Conservation (phyloP, 2,113 vertebrate genomes). For the Elephantulus edwardii region DNA sequence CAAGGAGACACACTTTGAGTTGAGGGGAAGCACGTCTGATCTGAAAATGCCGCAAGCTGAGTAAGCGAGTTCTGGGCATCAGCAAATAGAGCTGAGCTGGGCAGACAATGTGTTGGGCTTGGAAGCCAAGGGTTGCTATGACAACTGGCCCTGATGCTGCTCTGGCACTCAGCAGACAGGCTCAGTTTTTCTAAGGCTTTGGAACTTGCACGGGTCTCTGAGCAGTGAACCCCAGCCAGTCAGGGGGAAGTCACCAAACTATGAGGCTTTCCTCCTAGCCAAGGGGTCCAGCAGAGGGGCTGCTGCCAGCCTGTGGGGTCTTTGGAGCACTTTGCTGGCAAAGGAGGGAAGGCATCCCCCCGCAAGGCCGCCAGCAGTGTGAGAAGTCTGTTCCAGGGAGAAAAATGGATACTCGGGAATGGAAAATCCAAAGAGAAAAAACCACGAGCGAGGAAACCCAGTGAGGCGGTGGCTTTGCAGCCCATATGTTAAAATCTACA, state of each 20-base stretch:
- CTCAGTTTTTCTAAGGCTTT: slow-evolving; percentile 34
- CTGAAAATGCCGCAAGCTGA: slow-evolving; percentile 31
- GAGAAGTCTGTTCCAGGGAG: neutral
- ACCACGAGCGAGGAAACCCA: neutral
- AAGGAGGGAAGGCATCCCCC: neutral
- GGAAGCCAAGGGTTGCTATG: slow-evolving; percentile 57
- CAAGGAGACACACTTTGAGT: neutral
- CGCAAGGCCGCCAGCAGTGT: accelerated
- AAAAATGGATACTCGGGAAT: neutral
- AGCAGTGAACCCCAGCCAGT: neutral
- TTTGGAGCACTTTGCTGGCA: neutral
- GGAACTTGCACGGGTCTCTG: neutral
- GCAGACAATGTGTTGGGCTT: neutral
- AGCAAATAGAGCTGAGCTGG: neutral
- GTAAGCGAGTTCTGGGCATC: neutral
- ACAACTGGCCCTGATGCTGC: neutral
- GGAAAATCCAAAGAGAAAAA: neutral
- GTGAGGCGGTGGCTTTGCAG: accelerated
- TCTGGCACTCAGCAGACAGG: neutral
- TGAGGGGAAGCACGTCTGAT: neutral
- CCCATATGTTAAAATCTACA: accelerated
- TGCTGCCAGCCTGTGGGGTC: neutral
- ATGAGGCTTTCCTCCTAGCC: neutral
- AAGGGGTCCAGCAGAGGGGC: neutral
- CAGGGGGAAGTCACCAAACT: neutral